Evolutionary conservation across 2,888 invertebrate genomes (phyloP).

Genomic region (Omphaloscelis lunosa): DNA sequence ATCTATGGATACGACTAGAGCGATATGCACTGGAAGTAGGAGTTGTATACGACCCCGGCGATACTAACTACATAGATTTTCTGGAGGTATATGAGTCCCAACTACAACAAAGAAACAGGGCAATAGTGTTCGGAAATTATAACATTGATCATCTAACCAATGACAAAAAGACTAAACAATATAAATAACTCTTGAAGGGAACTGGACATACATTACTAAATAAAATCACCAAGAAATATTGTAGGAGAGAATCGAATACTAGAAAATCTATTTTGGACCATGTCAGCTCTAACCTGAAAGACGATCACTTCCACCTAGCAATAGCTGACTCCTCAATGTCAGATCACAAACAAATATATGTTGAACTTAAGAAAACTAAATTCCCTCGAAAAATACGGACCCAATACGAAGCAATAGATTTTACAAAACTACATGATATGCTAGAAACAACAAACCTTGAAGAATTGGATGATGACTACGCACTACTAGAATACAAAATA

Average conservation of each 20-base stretch:
- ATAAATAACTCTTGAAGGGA: slow-evolving; percentile 1
- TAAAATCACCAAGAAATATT: slow-evolving; percentile 8
- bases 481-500: not conserved
- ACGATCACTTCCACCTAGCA: not conserved
- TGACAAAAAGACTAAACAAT: not conserved
- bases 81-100: no score
- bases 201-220: slow-evolving; percentile 16
- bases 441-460: not conserved
- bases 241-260: not conserved
- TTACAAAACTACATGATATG: not conserved
- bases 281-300: not conserved
- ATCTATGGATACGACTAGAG: no score
- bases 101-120: no score
- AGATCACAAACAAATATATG: not conserved
- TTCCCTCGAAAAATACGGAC: not conserved
- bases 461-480: not conserved
- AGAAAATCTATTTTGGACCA: not conserved
- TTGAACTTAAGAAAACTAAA: slow-evolving; percentile 6
- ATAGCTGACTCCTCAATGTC: not conserved
- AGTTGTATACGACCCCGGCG: no score
- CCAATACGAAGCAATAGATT: not conserved
- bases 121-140: no score
- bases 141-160: not conserved
- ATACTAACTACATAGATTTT: no score
- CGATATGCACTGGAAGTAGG: no score